phyloP scores from a whole-genome alignment of 2,888 invertebrate species.

The Helleia helle region DNA sequence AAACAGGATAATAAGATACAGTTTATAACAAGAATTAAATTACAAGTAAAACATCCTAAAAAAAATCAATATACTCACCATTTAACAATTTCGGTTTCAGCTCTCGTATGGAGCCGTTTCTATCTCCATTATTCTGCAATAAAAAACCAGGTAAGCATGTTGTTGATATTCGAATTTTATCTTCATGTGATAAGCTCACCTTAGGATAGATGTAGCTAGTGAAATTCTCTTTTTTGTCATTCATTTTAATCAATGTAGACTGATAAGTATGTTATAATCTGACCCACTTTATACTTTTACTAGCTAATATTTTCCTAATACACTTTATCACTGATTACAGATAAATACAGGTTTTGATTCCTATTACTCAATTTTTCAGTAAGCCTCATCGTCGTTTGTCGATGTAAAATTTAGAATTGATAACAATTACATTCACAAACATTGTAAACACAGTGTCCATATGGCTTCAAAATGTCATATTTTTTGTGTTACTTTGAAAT shows the following conservation, averaged over 20 bases:
- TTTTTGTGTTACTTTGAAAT: not conserved
- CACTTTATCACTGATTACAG: not conserved
- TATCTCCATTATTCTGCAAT: conserved; percentile 66
- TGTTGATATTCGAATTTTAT: no score
- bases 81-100: conserved; percentile 67
- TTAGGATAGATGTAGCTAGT: conserved; percentile 70
- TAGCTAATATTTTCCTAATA: not conserved
- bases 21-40: no score
- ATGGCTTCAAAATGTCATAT: not conserved
- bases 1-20: no score
- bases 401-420: conserved; percentile 38
- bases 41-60: not conserved
- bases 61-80: conserved; percentile 48
- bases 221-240: conserved; percentile 72
- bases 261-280: conserved; percentile 25
- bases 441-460: conserved; percentile 28
- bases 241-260: conserved; percentile 55
- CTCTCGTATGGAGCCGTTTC: conserved; percentile 66
- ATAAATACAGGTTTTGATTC: not conserved
- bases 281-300: conserved; percentile 42
- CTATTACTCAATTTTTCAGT: not conserved
- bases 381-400: conserved; percentile 45
- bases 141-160: conserved; percentile 11
- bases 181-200: conserved; percentile 32
- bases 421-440: conserved; percentile 51